These are phyloP conservation scores for Diphyllodes magnificus DNA, from an alignment of 2,113 vertebrate species.

Conservation along the genomic window DNA sequence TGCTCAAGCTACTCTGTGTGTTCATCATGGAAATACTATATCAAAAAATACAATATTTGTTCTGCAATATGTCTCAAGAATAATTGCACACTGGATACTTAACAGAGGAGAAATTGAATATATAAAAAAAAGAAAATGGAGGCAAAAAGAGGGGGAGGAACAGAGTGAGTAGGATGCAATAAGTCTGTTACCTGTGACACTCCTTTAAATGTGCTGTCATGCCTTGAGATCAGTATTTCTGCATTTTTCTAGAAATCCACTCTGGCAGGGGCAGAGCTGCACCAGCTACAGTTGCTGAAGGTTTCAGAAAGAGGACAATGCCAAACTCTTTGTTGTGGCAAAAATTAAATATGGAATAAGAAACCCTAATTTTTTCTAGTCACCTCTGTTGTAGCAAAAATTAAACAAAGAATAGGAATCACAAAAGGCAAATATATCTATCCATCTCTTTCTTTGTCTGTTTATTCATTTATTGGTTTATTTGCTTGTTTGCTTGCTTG, in stretches of 20 bases:
- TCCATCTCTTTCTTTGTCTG: rapidly evolving
- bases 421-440: not conserved
- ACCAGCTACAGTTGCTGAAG: not conserved
- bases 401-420: not conserved
- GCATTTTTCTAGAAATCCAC: not conserved
- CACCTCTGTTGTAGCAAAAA: not conserved
- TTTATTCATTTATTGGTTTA: rapidly evolving
- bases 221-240: not conserved
- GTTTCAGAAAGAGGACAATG: not conserved
- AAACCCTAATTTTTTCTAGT: not conserved
- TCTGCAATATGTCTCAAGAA: not conserved
- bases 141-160: not conserved
- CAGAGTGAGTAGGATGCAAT: not conserved
- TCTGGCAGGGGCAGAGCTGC: not conserved
- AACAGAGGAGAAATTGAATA: not conserved
- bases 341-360: not conserved
- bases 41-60: not conserved
- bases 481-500: not conserved
- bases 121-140: not conserved
- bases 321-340: not conserved
- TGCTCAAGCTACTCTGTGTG: not conserved
- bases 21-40: not conserved
- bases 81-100: not conserved
- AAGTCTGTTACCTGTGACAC: not conserved
- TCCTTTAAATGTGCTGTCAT: not conserved